Evolutionary conservation across 1,140 invertebrate genomes (phyloP).

Genomic region (Drosophila ohnishii): DNA sequence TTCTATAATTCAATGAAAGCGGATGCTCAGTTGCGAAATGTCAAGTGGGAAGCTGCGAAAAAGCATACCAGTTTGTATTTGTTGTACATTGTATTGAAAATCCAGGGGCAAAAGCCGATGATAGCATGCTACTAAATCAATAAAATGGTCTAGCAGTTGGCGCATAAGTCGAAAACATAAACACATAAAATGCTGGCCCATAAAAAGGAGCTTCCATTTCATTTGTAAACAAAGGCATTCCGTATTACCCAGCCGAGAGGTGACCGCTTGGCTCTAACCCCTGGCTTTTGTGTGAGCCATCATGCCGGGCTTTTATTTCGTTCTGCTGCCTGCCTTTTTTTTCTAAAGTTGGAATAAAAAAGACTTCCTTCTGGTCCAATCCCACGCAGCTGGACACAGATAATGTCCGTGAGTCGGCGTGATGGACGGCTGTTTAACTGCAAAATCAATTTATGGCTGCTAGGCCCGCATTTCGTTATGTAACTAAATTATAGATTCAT

Average conservation of each 20-base stretch:
- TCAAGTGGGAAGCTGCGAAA: constrained; percentile 21
- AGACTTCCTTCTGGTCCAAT: constrained; percentile 20
- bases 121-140: constrained; percentile 37
- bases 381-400: constrained; percentile 21
- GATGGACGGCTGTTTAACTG: constrained; percentile 36
- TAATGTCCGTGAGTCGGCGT: constrained; percentile 36
- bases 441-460: constrained; percentile 33
- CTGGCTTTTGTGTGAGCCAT: constrained; percentile 34
- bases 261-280: constrained; percentile 10
- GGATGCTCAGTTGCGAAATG: constrained; percentile 33
- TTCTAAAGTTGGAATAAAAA: constrained; percentile 14
- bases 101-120: constrained; percentile 18
- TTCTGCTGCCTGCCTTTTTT: constrained; percentile 7
- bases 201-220: constrained; percentile 47
- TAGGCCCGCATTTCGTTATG: constrained; percentile 15
- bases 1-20: constrained; percentile 45
- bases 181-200: constrained; percentile 45
- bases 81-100: not conserved
- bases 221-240: constrained; percentile 46
- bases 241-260: not conserved
- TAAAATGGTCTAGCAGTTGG: constrained; percentile 46
- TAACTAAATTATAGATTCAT: constrained; percentile 45
- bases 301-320: constrained; percentile 21
- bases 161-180: constrained; percentile 49
- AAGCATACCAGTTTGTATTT: not conserved